Evolutionary conservation across 2,113 vertebrate species (phyloP).

Genomic region (Theristicus caerulescens): DNA sequence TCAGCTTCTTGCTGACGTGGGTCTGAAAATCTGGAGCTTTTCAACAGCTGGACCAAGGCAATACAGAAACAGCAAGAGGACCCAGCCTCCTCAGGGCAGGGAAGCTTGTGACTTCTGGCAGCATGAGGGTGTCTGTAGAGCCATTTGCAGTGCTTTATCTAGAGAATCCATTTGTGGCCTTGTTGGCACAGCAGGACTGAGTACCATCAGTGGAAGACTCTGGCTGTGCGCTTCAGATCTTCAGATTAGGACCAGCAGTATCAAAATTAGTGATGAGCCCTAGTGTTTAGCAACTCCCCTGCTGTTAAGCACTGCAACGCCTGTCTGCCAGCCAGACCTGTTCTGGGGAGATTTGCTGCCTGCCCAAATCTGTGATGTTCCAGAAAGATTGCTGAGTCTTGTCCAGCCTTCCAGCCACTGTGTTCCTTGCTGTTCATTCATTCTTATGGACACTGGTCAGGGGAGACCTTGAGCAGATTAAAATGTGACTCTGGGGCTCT

Average conservation of each 20-base stretch:
- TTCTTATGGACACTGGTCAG: background rate
- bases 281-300: background rate
- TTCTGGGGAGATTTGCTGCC: background rate
- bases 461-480: background rate
- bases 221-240: background rate
- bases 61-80: background rate
- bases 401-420: background rate
- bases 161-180: background rate
- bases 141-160: background rate
- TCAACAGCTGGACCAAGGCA: background rate
- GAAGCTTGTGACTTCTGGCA: background rate
- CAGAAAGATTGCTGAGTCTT: background rate
- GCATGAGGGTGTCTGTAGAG: background rate
- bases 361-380: background rate
- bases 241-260: background rate
- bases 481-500: background rate
- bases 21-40: background rate
- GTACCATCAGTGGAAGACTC: background rate
- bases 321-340: background rate
- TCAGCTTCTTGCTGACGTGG: background rate
- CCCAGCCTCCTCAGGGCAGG: rapidly evolving
- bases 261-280: background rate
- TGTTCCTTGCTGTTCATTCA: background rate
- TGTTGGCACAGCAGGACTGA: background rate
- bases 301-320: background rate